Percentiles rank a stretch among this genome's conserved stretches.
phyloP scores from a whole-genome alignment of 2,113 vertebrate species.

The Ursus arctos region DNA sequence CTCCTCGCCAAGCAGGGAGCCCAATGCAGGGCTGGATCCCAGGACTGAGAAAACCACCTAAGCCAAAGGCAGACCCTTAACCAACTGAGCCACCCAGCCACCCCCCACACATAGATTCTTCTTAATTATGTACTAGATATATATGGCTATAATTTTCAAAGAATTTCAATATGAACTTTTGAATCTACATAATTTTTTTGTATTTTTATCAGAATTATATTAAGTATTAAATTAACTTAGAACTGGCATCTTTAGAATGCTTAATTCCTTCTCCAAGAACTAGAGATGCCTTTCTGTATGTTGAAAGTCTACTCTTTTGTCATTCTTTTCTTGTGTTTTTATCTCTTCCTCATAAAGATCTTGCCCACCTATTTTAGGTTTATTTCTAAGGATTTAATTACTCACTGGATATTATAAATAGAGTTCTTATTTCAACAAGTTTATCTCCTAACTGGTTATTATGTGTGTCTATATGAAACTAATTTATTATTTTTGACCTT shows the following conservation, averaged over 20 bases:
- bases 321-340: background rate
- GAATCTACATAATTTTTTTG: background rate
- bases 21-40: background rate
- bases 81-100: background rate
- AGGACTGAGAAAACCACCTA: background rate
- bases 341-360: background rate
- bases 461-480: background rate
- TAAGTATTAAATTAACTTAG: background rate
- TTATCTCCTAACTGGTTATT: background rate
- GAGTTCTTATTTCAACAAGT: background rate
- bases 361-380: background rate
- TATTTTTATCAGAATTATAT: background rate
- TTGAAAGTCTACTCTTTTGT: background rate
- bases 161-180: background rate
- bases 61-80: background rate
- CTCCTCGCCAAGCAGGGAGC: background rate
- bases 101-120: background rate
- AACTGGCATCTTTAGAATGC: background rate
- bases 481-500: background rate
- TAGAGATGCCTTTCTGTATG: background rate
- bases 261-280: background rate
- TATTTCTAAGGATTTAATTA: conserved; percentile 28
- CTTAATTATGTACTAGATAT: background rate
- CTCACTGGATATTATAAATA: background rate
- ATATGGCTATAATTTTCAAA: background rate